Base-by-base conservation (phyloP, 2,888 invertebrate species). In the Neoscelio sp. region DNA sequence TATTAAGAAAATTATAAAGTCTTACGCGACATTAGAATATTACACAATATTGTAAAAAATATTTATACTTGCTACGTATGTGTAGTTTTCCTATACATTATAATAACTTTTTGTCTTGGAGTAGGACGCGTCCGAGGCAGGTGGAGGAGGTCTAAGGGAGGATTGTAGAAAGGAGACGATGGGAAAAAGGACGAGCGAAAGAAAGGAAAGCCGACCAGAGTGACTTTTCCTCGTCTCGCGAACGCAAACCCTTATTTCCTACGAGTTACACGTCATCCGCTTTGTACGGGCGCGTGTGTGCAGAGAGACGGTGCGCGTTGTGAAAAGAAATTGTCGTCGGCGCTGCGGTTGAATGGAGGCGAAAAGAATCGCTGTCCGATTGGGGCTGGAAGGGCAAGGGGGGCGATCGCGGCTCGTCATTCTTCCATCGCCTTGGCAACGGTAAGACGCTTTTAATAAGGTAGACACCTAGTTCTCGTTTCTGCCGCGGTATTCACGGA, bases 391-490 rank as follows among this genome's bases (percentile, higher is more conserved):
- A 58, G 65, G 20, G 48, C 35, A 70, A 71, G 64, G 73, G 67
- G 71, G 71, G 70, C 67, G 50, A 50, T 38, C 18, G 56, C 65
- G 68, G 60, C 74, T 71, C 71, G 74, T 79, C 78, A 62, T 62
- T 70, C 46, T 81, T 64, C 71, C 81, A 83, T 85, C 78, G 78
- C 80, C 85, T 84, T 84, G 86, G 85, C 85, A 86, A 86, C 87
- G 80, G 82, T 86, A 85, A 86, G 86, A 85, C 84, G 86, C 85
- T 87, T 88, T 86, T 83, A 84, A 85, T 85, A 84, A 85, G 83
- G 81, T 78, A 80, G 80, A 78, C 78, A 73, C 78, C 78, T 77
- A 74, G 60, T 80, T 76, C 82, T 78, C 80, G 73, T 80, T 82
- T 82, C 82, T 79, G 74, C 75, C 64, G 75, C 56, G 75, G 71